Conservation (phyloP, 2,113 vertebrate genomes). For the Chelonoidis abingdonii region DNA sequence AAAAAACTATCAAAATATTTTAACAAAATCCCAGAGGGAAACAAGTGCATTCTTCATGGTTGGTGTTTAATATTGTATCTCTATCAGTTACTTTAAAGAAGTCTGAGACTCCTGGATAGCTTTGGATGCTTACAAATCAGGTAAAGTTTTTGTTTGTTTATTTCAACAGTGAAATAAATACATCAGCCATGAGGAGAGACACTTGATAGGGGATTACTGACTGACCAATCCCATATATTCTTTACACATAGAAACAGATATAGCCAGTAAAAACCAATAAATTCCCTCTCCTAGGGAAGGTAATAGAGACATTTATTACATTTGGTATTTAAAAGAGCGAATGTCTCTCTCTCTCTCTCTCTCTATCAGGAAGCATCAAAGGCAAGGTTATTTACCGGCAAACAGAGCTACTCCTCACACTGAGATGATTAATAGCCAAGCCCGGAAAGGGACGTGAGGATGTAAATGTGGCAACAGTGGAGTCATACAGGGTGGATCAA, state of each 20-base stretch:
- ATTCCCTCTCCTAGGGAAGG: not conserved
- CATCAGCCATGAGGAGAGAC: not conserved
- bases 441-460: not conserved
- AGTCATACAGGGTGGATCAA: not conserved
- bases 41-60: not conserved
- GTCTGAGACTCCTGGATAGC: not conserved
- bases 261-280: not conserved
- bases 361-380: not conserved
- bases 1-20: not conserved
- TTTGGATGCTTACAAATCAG: not conserved
- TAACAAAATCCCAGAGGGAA: not conserved
- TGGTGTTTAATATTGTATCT: not conserved
- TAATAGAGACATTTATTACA: not conserved
- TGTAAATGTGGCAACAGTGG: not conserved
- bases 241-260: slow-evolving; percentile 4
- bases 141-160: not conserved
- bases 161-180: not conserved
- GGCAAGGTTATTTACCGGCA: not conserved
- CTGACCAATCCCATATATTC: not conserved
- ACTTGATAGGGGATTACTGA: not conserved
- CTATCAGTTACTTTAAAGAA: not conserved
- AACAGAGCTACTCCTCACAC: not conserved
- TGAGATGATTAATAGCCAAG: not conserved
- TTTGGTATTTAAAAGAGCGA: not conserved
- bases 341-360: no score